Percentiles rank a stretch among this genome's conserved stretches.
Evolutionary conservation across 2,888 invertebrate genomes (phyloP).

Genomic region (Nemurella pictetii): DNA sequence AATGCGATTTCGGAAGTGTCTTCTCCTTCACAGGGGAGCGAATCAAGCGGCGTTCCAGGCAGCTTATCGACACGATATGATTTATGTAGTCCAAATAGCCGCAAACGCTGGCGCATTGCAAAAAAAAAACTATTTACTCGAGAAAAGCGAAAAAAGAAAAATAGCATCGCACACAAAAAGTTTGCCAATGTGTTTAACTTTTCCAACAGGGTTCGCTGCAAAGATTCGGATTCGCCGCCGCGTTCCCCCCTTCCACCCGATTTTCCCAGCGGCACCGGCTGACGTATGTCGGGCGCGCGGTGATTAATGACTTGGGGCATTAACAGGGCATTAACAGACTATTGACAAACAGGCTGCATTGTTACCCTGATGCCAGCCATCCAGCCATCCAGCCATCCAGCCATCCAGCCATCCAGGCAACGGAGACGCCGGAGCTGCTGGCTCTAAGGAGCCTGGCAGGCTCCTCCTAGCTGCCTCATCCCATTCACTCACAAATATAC

Average conservation of each 20-base stretch:
- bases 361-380: too few relatives aligned
- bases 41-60: neutral
- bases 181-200: neutral
- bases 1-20: too few relatives aligned
- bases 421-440: too few relatives aligned
- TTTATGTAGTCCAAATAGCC: neutral
- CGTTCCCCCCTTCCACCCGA: slow-evolving; percentile 27
- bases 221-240: slow-evolving; percentile 5
- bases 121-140: slow-evolving; percentile 2
- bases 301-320: slow-evolving; percentile 57
- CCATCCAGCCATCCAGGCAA: too few relatives aligned
- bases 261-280: neutral
- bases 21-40: neutral
- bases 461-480: too few relatives aligned
- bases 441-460: too few relatives aligned
- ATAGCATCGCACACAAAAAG: neutral
- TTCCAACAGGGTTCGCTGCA: slow-evolving; percentile 1
- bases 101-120: neutral
- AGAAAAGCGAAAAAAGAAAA: neutral
- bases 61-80: neutral
- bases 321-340: slow-evolving; percentile 56
- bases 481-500: too few relatives aligned
- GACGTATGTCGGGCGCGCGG: slow-evolving; percentile 45
- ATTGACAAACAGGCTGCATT: slow-evolving; percentile 54
- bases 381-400: too few relatives aligned